These are phyloP conservation scores for Drosophila nigricruria DNA, from an alignment of 2,888 invertebrate genomes.

Conservation along the genomic window DNA sequence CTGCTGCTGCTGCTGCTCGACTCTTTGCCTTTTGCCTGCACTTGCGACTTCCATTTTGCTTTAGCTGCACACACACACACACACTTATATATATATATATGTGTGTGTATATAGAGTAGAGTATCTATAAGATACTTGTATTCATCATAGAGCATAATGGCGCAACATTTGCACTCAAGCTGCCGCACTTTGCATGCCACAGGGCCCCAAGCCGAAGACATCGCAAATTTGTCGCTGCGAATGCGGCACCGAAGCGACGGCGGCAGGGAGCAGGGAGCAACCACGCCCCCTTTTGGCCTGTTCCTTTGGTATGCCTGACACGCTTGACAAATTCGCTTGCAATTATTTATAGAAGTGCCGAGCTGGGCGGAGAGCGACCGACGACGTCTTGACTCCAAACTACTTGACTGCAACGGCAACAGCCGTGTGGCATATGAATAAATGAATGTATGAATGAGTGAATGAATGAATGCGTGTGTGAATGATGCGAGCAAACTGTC, in stretches of 20 bases:
- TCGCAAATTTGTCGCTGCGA: slow-evolving; percentile 72
- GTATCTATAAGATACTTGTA: slow-evolving; percentile 45
- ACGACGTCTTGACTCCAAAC: slow-evolving; percentile 59
- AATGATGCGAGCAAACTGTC: slow-evolving; percentile 48
- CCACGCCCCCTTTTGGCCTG: slow-evolving; percentile 10
- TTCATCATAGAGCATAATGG: slow-evolving; percentile 64
- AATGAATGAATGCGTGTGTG: slow-evolving; percentile 56
- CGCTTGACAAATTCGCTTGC: slow-evolving; percentile 77
- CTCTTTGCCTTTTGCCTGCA: slow-evolving; percentile 22
- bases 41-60: slow-evolving; percentile 14
- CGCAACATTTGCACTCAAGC: slow-evolving; percentile 78
- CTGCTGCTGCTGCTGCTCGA: slow-evolving; percentile 11
- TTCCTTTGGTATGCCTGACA: slow-evolving; percentile 48
- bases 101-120: background rate
- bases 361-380: slow-evolving; percentile 1
- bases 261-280: background rate
- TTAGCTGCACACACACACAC: slow-evolving; percentile 1
- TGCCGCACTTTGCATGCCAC: slow-evolving; percentile 68
- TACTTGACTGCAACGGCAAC: slow-evolving; percentile 61
- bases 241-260: slow-evolving; percentile 4
- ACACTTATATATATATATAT: no score
- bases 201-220: slow-evolving; percentile 58
- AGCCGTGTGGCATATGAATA: slow-evolving; percentile 39
- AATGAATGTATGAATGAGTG: slow-evolving; percentile 44
- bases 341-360: slow-evolving; percentile 79